Conservation (phyloP, 2,797 vertebrate genomes). For the Schizopygopsis pylzovi region DNA sequence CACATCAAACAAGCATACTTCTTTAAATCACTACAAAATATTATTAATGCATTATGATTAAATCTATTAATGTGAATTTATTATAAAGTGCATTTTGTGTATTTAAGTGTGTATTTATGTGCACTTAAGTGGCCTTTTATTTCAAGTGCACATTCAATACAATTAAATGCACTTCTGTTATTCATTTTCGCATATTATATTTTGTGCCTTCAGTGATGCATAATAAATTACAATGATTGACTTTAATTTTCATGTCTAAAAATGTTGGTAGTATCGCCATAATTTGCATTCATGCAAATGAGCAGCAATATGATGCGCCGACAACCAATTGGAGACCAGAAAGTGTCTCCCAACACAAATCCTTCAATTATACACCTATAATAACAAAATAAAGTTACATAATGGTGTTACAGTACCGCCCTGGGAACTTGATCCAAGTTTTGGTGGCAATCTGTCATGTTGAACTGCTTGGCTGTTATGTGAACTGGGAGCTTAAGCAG, state of each 20-base stretch:
- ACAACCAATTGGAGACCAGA: not conserved
- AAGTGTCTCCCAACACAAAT: not conserved
- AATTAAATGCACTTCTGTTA: not conserved
- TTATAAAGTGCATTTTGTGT: not conserved
- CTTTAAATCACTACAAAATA: not conserved
- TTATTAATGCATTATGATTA: not conserved
- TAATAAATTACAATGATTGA: not conserved
- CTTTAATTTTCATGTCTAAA: not conserved
- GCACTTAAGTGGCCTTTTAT: not conserved
- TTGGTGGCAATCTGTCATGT: not conserved
- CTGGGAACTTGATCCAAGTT: not conserved
- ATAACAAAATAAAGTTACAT: not conserved
- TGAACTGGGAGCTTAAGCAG: not conserved
- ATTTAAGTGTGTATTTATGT: not conserved
- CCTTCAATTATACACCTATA: not conserved
- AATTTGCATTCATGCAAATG: not conserved
- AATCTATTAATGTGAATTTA: not conserved
- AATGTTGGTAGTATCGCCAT: not conserved
- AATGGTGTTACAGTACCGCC: not conserved
- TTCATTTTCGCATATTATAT: not conserved
- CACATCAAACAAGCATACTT: not conserved
- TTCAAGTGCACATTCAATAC: not conserved
- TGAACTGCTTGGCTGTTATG: not conserved
- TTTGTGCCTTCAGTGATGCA: not conserved
- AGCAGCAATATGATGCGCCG: not conserved